Evolutionary conservation across 2,888 invertebrate species (phyloP).

Genomic region (Disparrhopalites patrizii): DNA sequence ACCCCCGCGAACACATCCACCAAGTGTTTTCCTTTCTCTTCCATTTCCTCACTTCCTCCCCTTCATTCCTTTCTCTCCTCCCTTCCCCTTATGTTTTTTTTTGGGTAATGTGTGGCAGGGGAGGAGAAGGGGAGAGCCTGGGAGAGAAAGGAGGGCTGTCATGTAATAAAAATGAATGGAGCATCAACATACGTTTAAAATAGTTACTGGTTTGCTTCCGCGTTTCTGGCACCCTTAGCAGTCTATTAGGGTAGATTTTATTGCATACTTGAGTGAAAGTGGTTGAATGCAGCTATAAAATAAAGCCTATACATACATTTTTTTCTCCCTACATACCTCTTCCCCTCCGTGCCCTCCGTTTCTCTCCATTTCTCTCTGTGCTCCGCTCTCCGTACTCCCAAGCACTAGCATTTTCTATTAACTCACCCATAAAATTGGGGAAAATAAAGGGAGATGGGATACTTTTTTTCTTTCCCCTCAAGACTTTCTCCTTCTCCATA

Average conservation of each 20-base stretch:
- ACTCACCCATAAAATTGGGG: not conserved
- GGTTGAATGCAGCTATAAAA: slow-evolving; percentile 25
- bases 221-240: slow-evolving; percentile 27
- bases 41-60: no score
- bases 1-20: no score
- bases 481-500: no score
- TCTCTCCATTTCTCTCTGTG: no score
- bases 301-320: no score
- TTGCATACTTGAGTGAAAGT: slow-evolving; percentile 35
- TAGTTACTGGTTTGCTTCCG: slow-evolving; percentile 1
- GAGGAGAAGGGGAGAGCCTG: not conserved
- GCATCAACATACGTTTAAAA: slow-evolving; percentile 6
- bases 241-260: slow-evolving; percentile 31
- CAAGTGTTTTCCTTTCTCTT: no score
- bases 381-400: no score
- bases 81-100: no score
- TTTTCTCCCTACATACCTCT: no score
- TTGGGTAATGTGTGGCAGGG: not conserved
- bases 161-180: slow-evolving; percentile 8
- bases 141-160: not conserved
- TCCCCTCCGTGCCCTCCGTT: no score
- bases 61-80: no score
- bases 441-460: not conserved
- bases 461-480: no score
- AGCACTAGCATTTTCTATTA: not conserved